Base-by-base conservation (phyloP, 2,113 vertebrate genomes). In the Petromus typicus region DNA sequence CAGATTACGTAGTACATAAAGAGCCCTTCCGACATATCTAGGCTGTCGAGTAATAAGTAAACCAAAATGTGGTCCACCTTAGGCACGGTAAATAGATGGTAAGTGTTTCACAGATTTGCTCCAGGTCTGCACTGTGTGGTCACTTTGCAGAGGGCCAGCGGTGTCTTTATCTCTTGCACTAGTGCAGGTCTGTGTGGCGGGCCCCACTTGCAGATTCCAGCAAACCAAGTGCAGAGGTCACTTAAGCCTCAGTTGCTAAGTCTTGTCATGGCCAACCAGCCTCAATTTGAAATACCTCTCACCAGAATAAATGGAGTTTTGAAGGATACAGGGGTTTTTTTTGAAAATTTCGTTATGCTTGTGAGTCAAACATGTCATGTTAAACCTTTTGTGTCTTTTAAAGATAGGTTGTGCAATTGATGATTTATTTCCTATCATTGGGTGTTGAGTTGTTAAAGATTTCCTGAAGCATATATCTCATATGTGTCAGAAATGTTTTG, bases 381-480 rank as follows among this genome's bases (percentile, higher is more conserved):
- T 67, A 61, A 40, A 16, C 7, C 34, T 54, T 64, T 43, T 54
- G 30, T 34, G 13, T n/a, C 64, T 48, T 61, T 61, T 59, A 45
- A 63, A 61, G n/a, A 34, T 91, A 76, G 18, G 40, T 66, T 64
- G 37, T 95, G 48, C 34, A 86, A 40, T 69, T 95, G 40, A 89
- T 89, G n/a, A 34, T 61, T 90, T 94, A n/a, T 89, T 94, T 92
- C 88, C 45, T 91, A 3, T 27, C 51, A 78, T 86, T 91, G 89
- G 25, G 64, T 57, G 78, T 87, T 95, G 86, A 8, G 51, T 86
- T 96, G 43, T 82, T 96, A 17, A 73, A 2, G 34, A 11, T 86
- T 96, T 89, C 66, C 43, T 83, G 32, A 89, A 54, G 9, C 86
- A 1, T 93, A 81, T 93, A 90, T 89, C n/a, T 94, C 95, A 85